Conservation (phyloP, 2,888 invertebrate species). For the Resseliella maxima region DNA sequence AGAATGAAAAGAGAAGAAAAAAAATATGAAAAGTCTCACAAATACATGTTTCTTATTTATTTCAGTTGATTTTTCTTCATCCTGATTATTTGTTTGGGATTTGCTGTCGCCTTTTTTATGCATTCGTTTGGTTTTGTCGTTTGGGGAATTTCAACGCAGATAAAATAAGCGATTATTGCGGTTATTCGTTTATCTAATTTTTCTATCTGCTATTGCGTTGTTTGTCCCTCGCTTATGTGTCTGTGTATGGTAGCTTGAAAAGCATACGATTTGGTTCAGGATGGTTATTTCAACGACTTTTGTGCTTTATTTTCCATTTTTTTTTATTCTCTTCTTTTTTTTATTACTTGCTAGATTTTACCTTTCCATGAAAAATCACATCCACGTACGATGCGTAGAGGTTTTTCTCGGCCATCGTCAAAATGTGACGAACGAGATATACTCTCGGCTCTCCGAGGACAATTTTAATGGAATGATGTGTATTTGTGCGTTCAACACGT, state of each 20-base stretch:
- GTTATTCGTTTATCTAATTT: conserved; percentile 46
- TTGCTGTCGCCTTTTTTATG: background rate
- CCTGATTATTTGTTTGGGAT: background rate
- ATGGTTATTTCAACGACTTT: conserved; percentile 24
- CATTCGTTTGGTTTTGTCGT: conserved; percentile 17
- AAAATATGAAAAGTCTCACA: background rate
- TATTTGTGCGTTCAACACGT: background rate
- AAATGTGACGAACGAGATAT: no score
- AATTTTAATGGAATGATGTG: background rate
- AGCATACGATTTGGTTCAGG: background rate
- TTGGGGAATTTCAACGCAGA: background rate
- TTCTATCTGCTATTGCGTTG: background rate
- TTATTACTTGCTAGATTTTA: background rate
- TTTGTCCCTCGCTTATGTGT: background rate
- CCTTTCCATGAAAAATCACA: conserved; percentile 26
- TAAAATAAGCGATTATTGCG: conserved; percentile 32
- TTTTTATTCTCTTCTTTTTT: background rate
- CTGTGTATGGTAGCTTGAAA: background rate
- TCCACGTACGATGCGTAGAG: conserved; percentile 25
- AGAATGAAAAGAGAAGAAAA: background rate
- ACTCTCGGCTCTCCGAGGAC: conserved; percentile 3
- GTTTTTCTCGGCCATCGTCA: background rate
- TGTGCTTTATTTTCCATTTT: conserved; percentile 8
- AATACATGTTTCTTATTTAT: background rate
- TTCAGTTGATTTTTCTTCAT: background rate